These are phyloP conservation scores for Agrilus biguttatus DNA, from an alignment of 2,888 invertebrate genomes.

Conservation along the genomic window DNA sequence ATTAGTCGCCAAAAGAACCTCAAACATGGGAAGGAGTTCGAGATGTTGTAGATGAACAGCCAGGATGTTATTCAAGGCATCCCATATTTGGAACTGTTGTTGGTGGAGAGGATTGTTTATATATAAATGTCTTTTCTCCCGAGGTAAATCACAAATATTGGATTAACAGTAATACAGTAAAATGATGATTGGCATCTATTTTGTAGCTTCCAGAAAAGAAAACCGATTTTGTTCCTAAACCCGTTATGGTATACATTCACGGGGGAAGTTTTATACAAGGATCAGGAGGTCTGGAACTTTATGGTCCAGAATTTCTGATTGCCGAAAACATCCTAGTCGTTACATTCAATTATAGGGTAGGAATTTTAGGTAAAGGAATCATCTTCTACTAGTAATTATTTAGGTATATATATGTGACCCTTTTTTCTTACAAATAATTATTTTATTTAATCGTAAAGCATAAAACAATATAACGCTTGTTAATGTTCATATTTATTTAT, in stretches of 20 bases:
- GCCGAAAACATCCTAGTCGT: slow-evolving; percentile 10
- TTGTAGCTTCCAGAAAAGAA: background rate
- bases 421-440: too few relatives aligned
- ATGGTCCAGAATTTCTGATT: slow-evolving; percentile 11
- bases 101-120: slow-evolving; percentile 35
- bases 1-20: slow-evolving; percentile 22
- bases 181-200: background rate
- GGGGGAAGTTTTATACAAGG: slow-evolving; percentile 17
- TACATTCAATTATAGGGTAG: slow-evolving; percentile 12
- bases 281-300: slow-evolving; percentile 12
- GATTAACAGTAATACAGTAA: background rate
- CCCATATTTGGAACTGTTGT: slow-evolving; percentile 23
- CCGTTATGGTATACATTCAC: slow-evolving; percentile 18
- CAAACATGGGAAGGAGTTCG: slow-evolving; percentile 23
- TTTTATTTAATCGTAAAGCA: too few relatives aligned
- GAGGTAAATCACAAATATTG: background rate
- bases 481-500: too few relatives aligned
- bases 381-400: too few relatives aligned
- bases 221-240: slow-evolving; percentile 3
- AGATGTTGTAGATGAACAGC: slow-evolving; percentile 24
- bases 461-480: too few relatives aligned
- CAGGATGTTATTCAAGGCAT: slow-evolving; percentile 21
- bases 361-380: slow-evolving; percentile 8
- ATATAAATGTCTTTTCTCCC: too few relatives aligned
- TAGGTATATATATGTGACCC: too few relatives aligned